Base-by-base conservation (phyloP, 2,113 vertebrate species). In the Orycteropus afer region DNA sequence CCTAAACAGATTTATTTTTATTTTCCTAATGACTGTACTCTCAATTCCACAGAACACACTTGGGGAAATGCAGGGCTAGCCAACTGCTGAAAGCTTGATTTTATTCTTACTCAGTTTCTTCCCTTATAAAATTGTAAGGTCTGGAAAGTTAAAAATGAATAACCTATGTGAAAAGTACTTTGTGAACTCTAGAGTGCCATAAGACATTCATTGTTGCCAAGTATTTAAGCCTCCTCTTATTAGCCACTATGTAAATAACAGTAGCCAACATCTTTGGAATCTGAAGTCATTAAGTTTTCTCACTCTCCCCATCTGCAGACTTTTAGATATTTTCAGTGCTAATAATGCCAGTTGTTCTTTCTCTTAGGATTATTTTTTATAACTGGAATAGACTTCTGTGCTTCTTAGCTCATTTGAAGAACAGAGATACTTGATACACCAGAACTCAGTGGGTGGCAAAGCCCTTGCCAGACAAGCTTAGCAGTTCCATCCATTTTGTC, bases 111-210 rank as follows among this genome's bases (percentile, higher is more conserved):
- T 81, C 27, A 15, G 25, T 89, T 83, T 25, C 40, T 84, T 89
- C 32, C 34, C 32, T 9, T 78, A 9, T 92, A 78, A 92, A 92
- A 89, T 84, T 77, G 45, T 61, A 45, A 37, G 34, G 14, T 55
- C 63, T 92, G 73, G 63, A 93, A 84, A 85, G 71, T 85, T 85
- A 89, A 53, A 90, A 42, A 49, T 18, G 82, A 88, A 69, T 80
- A 57, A 25, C 42, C 11, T 63, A 42, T 63, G n/a, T 89, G 79
- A 37, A 42, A 27, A 51, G 18, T 53, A 45, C 71, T 89, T 84
- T 32, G n/a, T 76, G n/a, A 84, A 78, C n/a, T 89, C 20, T 40
- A 49, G 65, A 42, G n/a, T 51, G 27, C 89, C 49, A 2, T 53
- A 86, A 47, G 18, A 12, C 22, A 32, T 32, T 89, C 49, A 45